Conservation (phyloP, 2,797 vertebrate genomes). For the Chiloscyllium punctatum region DNA sequence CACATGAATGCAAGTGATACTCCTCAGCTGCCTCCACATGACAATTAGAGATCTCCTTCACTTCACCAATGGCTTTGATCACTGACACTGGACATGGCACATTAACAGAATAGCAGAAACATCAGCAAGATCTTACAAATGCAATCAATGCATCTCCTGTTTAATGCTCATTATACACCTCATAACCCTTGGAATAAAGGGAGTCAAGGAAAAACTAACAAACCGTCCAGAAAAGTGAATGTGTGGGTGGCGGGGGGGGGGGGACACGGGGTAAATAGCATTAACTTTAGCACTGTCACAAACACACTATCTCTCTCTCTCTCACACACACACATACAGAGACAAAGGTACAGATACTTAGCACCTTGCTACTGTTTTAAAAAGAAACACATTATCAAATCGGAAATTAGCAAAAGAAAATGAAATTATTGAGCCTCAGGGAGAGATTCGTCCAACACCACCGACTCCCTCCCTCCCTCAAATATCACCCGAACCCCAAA, state of each 20-base stretch:
- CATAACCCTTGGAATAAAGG: neutral
- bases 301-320: neutral
- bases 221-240: neutral
- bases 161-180: slow-evolving; percentile 27
- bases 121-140: slow-evolving; percentile 42
- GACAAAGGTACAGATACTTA: neutral
- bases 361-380: neutral
- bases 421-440: neutral
- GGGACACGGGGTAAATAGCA: neutral
- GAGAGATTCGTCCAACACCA: neutral
- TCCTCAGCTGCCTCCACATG: slow-evolving; percentile 50
- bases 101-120: slow-evolving; percentile 46
- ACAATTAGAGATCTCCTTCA: slow-evolving; percentile 58
- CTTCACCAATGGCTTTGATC: slow-evolving; percentile 58
- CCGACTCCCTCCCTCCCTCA: too few relatives aligned
- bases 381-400: neutral
- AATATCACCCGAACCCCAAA: neutral
- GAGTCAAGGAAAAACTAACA: neutral
- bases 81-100: slow-evolving; percentile 60
- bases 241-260: too few relatives aligned
- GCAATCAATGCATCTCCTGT: slow-evolving; percentile 27
- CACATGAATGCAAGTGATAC: slow-evolving; percentile 27
- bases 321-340: neutral
- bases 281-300: neutral
- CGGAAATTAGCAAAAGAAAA: neutral